These are phyloP conservation scores for Ramphastos sulfuratus DNA, from an alignment of 2,113 vertebrate species.

Conservation along the genomic window DNA sequence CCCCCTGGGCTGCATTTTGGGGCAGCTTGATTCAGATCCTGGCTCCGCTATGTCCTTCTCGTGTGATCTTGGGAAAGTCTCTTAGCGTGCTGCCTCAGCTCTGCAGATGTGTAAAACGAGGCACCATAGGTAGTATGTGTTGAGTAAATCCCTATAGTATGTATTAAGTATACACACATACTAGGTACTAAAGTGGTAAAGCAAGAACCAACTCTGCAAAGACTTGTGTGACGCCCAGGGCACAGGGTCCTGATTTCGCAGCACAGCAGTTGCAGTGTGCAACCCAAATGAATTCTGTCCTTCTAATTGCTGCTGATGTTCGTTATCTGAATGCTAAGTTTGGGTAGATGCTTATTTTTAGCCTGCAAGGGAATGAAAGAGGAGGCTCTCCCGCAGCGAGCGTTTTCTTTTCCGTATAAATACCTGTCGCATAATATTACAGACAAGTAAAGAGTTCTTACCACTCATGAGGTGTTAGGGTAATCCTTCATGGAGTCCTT, in stretches of 20 bases:
- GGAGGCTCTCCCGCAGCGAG: not conserved
- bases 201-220: not conserved
- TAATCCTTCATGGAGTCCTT: constrained; percentile 41
- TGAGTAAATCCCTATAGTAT: not conserved
- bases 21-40: not conserved
- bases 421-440: not conserved
- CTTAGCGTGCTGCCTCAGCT: not conserved
- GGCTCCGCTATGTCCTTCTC: not conserved
- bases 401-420: not conserved
- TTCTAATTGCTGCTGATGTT: not conserved
- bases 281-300: not conserved
- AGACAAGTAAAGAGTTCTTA: not conserved
- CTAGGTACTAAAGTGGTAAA: not conserved
- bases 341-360: constrained; percentile 7
- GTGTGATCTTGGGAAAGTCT: not conserved
- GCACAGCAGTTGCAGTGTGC: not conserved
- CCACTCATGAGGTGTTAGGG: not conserved
- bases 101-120: not conserved
- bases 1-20: not conserved
- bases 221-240: not conserved
- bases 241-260: not conserved
- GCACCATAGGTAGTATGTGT: too few species aligned
- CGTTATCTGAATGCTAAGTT: not conserved
- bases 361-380: not conserved
- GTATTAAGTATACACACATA: accelerated